These are phyloP conservation scores for Perccottus glenii DNA, from an alignment of 2,113 vertebrate species.

Conservation along the genomic window DNA sequence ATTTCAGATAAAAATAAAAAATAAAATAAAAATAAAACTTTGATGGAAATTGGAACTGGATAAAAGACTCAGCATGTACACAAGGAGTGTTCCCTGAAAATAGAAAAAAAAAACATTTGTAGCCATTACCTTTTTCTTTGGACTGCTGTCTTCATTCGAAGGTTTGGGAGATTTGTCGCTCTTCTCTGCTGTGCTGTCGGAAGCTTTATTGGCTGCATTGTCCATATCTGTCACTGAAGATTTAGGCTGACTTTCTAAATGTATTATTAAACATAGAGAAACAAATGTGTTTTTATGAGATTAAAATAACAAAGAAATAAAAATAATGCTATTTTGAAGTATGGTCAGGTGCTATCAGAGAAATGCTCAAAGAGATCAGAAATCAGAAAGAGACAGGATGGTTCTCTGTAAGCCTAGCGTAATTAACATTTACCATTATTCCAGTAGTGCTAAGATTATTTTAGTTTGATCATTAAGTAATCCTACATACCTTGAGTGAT, in stretches of 20 bases:
- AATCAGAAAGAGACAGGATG: background rate
- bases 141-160: slow-evolving; percentile 46
- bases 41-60: too few species aligned
- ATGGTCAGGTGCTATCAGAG: too few species aligned
- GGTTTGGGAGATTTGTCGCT: slow-evolving; percentile 45
- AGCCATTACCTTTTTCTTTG: slow-evolving; percentile 73
- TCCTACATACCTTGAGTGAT: slow-evolving; percentile 46
- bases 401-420: background rate
- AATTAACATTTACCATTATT: too few species aligned
- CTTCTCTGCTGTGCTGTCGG: slow-evolving; percentile 4
- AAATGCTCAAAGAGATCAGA: too few species aligned
- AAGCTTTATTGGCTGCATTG: slow-evolving; percentile 15
- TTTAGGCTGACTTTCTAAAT: slow-evolving; percentile 4
- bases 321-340: background rate
- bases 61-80: too few species aligned
- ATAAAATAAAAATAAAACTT: too few species aligned
- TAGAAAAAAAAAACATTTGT: background rate
- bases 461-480: too few species aligned
- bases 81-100: background rate
- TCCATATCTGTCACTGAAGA: slow-evolving; percentile 37
- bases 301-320: background rate
- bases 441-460: too few species aligned
- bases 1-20: too few species aligned
- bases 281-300: background rate
- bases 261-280: slow-evolving; percentile 7